Evolutionary conservation across 2,888 invertebrate genomes (phyloP).

Genomic region (Dasypogon diadema): DNA sequence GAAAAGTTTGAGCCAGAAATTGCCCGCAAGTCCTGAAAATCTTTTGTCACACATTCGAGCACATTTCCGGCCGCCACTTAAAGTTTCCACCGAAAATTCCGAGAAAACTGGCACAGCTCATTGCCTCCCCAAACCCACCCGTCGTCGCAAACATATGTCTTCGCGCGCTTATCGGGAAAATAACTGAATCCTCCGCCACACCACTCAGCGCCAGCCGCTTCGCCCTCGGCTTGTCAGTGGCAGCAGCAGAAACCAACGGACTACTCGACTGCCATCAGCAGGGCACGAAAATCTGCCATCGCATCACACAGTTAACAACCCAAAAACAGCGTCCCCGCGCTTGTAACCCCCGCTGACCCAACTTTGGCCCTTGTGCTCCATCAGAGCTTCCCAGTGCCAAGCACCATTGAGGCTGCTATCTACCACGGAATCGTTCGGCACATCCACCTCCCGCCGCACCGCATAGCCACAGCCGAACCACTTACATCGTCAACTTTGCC

Average conservation of each 20-base stretch:
- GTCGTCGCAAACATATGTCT: constrained; percentile 37
- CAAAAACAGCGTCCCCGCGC: constrained; percentile 49
- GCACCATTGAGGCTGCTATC: constrained; percentile 50
- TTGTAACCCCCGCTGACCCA: constrained; percentile 49
- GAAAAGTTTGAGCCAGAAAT: constrained; percentile 30
- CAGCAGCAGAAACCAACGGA: constrained; percentile 33
- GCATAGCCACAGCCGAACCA: constrained; percentile 47
- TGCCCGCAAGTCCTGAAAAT: constrained; percentile 45
- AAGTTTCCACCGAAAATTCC: constrained; percentile 26
- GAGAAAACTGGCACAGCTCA: constrained; percentile 24
- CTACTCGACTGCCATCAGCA: constrained; percentile 46
- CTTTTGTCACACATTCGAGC: constrained; percentile 48
- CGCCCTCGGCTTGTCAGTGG: constrained; percentile 31
- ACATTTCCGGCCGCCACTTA: constrained; percentile 48
- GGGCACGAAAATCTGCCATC: constrained; percentile 47
- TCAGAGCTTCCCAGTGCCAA: constrained; percentile 33
- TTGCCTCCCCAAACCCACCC: constrained; percentile 10
- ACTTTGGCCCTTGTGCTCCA: constrained; percentile 36
- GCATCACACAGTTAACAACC: constrained; percentile 47
- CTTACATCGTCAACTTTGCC: constrained; percentile 51
- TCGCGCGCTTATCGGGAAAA: constrained; percentile 46
- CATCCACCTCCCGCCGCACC: constrained; percentile 46
- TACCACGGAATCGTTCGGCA: constrained; percentile 50
- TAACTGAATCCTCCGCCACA: constrained; percentile 18
- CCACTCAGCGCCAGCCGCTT: background rate